Conservation (phyloP, 2,113 vertebrate species). For the Psephotus haematonotus region DNA sequence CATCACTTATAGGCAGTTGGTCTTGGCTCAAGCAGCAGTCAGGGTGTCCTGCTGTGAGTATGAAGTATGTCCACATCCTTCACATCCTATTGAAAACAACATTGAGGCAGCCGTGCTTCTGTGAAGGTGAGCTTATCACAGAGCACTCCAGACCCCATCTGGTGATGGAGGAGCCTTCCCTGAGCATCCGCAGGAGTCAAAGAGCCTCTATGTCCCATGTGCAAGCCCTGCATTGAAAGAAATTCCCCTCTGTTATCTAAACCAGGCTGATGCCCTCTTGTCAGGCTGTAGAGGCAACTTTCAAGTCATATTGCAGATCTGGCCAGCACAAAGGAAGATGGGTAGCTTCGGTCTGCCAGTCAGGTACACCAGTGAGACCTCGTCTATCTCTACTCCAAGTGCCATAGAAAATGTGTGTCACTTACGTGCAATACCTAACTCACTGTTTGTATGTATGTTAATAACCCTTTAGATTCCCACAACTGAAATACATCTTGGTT, state of each 20-base stretch:
- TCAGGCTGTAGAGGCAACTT: neutral
- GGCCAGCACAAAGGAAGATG: neutral
- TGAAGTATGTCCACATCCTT: neutral
- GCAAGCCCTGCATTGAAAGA: neutral
- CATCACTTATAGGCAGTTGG: neutral
- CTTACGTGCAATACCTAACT: rapidly evolving
- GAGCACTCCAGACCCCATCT: neutral
- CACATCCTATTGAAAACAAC: neutral
- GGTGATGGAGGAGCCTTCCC: neutral
- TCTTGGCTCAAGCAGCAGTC: neutral
- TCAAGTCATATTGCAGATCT: neutral
- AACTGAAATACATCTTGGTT: neutral
- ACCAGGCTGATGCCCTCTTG: neutral
- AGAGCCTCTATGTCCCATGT: neutral
- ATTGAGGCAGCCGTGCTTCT: neutral
- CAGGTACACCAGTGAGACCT: neutral
- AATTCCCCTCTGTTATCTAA: neutral
- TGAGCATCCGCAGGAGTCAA: neutral
- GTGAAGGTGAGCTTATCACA: neutral
- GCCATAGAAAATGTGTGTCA: neutral
- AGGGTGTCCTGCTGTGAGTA: neutral
- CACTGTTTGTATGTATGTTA: neutral
- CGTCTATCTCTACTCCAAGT: neutral
- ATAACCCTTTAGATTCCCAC: neutral
- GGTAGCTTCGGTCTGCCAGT: neutral